phyloP scores from a whole-genome alignment of 2,113 vertebrate genomes.

The Dendrocopos noguchii region DNA sequence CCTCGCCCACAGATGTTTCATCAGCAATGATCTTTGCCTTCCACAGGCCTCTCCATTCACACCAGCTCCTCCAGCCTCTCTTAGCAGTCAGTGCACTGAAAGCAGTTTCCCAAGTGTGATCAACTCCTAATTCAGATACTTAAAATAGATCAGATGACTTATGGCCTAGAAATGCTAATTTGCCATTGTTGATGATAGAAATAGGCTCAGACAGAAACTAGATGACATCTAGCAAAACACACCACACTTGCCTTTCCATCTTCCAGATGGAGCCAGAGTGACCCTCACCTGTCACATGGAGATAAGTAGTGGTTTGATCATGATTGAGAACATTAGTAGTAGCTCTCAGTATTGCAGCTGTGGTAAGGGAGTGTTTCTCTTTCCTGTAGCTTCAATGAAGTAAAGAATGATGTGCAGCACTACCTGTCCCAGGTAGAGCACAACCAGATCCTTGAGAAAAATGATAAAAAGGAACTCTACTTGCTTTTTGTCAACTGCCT shows the following conservation, averaged over 20 bases:
- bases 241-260: not conserved
- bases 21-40: not conserved
- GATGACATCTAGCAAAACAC: not conserved
- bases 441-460: constrained; percentile 74
- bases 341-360: not conserved
- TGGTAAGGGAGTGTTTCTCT: constrained; percentile 9
- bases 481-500: constrained; percentile 89
- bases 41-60: not conserved
- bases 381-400: constrained; percentile 83
- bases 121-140: not conserved
- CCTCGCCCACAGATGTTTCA: not conserved
- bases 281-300: accelerated
- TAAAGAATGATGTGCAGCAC: constrained; percentile 83
- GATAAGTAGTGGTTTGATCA: not conserved
- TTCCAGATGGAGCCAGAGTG: not conserved
- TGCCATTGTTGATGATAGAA: not conserved
- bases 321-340: not conserved
- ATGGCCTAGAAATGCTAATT: not conserved
- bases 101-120: not conserved
- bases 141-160: not conserved
- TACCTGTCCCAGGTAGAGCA: constrained; percentile 83
- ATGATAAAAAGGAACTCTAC: constrained; percentile 88
- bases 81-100: not conserved
- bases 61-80: not conserved
- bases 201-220: not conserved